Evolutionary conservation across 2,113 vertebrate genomes (phyloP).

Genomic region (Pseudorasbora parva): DNA sequence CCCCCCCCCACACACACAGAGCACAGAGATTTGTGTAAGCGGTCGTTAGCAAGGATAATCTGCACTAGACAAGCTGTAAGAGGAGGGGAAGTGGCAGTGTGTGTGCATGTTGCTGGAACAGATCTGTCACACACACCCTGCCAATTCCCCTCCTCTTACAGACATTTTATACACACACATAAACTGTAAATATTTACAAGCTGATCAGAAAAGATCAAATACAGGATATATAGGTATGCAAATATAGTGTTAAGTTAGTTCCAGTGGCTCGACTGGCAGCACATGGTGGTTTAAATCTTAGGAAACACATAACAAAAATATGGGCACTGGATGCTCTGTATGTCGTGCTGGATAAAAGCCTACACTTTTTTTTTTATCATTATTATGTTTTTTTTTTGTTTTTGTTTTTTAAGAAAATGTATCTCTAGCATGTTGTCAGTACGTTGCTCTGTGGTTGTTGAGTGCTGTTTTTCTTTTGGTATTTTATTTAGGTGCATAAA

Average conservation of each 20-base stretch:
- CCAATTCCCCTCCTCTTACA: not conserved
- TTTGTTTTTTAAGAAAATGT: no score
- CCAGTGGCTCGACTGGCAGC: no score
- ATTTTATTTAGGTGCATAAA: no score
- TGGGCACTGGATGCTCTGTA: not conserved
- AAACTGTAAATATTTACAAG: not conserved
- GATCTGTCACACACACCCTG: not conserved
- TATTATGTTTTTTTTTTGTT: no score
- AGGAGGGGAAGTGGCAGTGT: conserved; percentile 11
- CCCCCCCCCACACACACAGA: no score
- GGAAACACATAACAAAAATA: not conserved
- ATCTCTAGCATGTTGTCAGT: no score
- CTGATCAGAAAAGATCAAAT: not conserved
- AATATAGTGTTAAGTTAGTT: no score
- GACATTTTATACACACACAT: not conserved
- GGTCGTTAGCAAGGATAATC: conserved; percentile 33
- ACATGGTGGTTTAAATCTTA: not conserved
- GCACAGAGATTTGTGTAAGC: conserved; percentile 43
- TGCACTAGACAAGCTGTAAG: conserved; percentile 30
- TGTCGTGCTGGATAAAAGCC: not conserved
- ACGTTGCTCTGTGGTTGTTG: no score
- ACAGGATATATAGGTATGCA: not conserved
- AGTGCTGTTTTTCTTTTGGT: no score
- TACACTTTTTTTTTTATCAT: no score
- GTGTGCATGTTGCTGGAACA: not conserved